Percentiles rank a stretch among this genome's conserved stretches.
phyloP scores from a whole-genome alignment of 2,113 vertebrate species.

The Aix galericulata region DNA sequence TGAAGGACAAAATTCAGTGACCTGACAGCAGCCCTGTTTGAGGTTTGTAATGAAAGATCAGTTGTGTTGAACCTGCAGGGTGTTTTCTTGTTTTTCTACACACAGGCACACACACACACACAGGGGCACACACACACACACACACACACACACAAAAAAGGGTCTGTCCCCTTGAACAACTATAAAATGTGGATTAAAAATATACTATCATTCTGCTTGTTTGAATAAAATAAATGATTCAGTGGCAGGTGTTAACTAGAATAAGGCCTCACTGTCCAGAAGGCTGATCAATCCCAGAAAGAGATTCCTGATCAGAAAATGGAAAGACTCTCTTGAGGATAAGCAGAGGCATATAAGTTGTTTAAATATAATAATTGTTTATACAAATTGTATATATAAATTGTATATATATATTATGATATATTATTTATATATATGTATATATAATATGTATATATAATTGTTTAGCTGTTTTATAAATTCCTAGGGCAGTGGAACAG shows the following conservation, averaged over 20 bases:
- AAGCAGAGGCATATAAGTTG: background rate
- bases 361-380: no score
- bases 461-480: background rate
- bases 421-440: no score
- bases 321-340: background rate
- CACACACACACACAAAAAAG: no score
- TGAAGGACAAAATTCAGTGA: constrained; percentile 36
- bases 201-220: background rate
- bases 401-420: no score
- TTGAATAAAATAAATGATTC: background rate
- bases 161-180: background rate
- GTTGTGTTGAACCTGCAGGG: constrained; percentile 28
- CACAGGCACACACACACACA: background rate
- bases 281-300: background rate
- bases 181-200: background rate
- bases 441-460: background rate
- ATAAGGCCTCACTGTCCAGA: background rate
- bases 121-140: no score
- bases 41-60: constrained; percentile 16
- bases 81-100: constrained; percentile 11
- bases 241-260: background rate
- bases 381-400: no score
- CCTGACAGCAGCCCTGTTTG: background rate
- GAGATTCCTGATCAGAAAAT: background rate
- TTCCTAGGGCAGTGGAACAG: background rate